Percentiles rank a stretch among this genome's conserved stretches.
Evolutionary conservation across 2,113 vertebrate genomes (phyloP).

Genomic region (Rafetus swinhoei): DNA sequence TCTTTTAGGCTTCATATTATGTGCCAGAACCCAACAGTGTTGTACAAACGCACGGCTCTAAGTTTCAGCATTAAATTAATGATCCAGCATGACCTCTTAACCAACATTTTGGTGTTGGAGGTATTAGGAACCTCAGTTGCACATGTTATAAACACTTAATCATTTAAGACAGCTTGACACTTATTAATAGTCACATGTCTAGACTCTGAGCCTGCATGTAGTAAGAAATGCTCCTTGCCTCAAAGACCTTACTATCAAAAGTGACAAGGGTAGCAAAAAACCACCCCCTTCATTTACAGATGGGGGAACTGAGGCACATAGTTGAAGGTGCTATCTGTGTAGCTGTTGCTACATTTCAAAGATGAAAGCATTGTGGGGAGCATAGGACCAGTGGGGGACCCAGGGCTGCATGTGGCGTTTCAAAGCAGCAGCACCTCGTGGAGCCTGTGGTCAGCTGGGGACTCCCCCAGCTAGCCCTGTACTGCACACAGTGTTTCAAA

Average conservation of each 20-base stretch:
- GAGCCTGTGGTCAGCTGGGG: too few species aligned
- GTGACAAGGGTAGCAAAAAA: not conserved
- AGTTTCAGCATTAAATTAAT: not conserved
- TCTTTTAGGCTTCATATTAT: not conserved
- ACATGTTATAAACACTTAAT: not conserved
- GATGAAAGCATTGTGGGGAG: too few species aligned
- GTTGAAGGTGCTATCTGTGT: not conserved
- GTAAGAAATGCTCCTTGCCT: not conserved
- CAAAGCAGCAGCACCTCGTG: too few species aligned
- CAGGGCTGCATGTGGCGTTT: too few species aligned
- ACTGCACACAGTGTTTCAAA: too few species aligned
- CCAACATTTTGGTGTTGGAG: not conserved
- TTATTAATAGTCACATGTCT: not conserved
- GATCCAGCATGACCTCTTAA: not conserved
- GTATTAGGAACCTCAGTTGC: not conserved
- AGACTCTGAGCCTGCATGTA: not conserved
- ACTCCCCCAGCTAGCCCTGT: too few species aligned
- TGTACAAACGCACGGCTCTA: not conserved
- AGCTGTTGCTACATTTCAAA: too few species aligned
- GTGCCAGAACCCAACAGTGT: rapidly evolving
- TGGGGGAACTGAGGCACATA: not conserved
- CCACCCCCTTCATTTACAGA: not conserved
- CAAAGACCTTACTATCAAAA: not conserved
- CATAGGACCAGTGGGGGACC: too few species aligned
- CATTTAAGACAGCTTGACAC: not conserved